Evolutionary conservation across 2,113 vertebrate genomes (phyloP).

Genomic region (Cariama cristata): DNA sequence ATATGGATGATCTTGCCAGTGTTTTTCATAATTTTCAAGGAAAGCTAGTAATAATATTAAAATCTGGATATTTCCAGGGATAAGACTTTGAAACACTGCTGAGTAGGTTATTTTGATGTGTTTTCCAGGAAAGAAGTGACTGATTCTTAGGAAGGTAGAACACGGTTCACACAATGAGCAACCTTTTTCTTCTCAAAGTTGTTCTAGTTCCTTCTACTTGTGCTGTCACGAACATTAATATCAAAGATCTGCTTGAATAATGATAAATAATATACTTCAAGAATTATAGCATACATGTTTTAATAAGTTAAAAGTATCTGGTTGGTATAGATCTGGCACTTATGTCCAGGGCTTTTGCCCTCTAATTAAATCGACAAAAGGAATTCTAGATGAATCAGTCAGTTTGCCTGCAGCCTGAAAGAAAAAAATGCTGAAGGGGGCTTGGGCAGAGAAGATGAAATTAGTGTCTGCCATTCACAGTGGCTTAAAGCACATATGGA

Average conservation of each 20-base stretch:
- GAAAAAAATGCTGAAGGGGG: background rate
- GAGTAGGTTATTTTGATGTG: background rate
- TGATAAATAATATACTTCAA: background rate
- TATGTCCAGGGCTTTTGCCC: background rate
- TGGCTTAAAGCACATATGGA: background rate
- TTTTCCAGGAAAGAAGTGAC: background rate
- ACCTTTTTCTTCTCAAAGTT: background rate
- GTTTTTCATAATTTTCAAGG: background rate
- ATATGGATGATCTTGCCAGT: background rate
- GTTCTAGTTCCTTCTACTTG: background rate
- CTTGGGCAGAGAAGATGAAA: background rate
- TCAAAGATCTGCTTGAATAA: background rate
- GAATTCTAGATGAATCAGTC: background rate
- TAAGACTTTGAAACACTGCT: background rate
- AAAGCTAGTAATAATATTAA: background rate
- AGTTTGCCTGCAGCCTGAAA: background rate
- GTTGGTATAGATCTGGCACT: background rate
- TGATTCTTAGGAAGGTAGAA: background rate
- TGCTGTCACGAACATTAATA: background rate
- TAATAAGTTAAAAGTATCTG: background rate
- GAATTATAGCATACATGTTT: background rate
- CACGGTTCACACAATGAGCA: background rate
- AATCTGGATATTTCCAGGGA: background rate
- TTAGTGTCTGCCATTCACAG: accelerated
- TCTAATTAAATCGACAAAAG: background rate